Conservation (phyloP, 35 echinoderm and acorn worm species). For the Strongylocentrotus purpuratus region DNA sequence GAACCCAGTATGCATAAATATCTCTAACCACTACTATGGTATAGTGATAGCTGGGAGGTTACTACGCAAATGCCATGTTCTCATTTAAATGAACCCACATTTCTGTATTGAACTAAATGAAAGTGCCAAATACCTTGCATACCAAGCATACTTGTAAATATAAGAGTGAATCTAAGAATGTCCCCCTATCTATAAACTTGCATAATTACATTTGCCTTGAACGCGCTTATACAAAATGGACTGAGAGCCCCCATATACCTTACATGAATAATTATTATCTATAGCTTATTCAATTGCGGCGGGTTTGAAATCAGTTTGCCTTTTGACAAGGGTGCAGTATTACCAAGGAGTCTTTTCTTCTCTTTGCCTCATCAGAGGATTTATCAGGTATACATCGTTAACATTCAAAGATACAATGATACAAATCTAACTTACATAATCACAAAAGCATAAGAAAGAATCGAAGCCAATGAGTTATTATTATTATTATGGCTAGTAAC, state of each 20-base stretch:
- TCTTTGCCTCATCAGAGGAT: too few relatives aligned
- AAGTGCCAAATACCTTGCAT: not conserved
- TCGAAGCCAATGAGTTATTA: too few relatives aligned
- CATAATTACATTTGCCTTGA: not conserved
- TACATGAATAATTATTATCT: not conserved
- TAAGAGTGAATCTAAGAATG: not conserved
- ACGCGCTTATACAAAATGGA: not conserved
- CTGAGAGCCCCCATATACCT: too few relatives aligned
- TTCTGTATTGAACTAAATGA: not conserved
- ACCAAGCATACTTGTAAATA: not conserved
- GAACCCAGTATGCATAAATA: not conserved
- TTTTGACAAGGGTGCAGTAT: too few relatives aligned
- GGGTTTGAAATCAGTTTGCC: not conserved
- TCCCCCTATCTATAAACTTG: not conserved
- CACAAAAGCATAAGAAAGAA: too few relatives aligned
- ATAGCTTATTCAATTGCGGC: not conserved
- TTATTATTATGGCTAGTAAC: too few relatives aligned
- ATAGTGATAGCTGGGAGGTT: not conserved
- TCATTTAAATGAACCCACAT: not conserved
- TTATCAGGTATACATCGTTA: too few relatives aligned
- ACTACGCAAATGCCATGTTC: not conserved
- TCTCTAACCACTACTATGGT: not conserved
- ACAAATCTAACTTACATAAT: too few relatives aligned
- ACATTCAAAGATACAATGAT: too few relatives aligned
- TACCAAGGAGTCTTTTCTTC: too few relatives aligned